A percentile compares a stretch with the other conserved stretches of the same genome.
Conservation (phyloP, 1,140 invertebrate species). For the Polyergus mexicanus region DNA sequence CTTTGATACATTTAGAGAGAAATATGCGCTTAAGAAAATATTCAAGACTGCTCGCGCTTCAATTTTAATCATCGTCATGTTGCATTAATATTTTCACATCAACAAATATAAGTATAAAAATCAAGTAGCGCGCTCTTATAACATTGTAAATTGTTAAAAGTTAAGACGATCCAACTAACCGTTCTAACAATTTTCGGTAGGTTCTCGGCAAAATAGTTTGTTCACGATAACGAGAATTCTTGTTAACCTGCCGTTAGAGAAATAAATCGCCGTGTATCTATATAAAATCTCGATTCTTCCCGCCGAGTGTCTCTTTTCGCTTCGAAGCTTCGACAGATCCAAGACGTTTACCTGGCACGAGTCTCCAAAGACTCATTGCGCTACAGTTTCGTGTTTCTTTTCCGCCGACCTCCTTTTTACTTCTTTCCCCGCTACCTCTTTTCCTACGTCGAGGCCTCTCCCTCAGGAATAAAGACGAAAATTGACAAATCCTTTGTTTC, state of each 20-base stretch:
- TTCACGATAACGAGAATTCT: conserved; percentile 60
- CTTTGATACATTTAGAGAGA: too few relatives aligned
- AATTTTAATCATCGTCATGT: too few relatives aligned
- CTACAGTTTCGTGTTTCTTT: conserved; percentile 51
- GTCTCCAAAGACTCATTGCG: conserved; percentile 66
- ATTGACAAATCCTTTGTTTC: conserved; percentile 70
- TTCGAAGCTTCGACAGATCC: conserved; percentile 60
- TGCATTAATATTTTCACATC: too few relatives aligned
- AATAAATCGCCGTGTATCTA: conserved; percentile 51
- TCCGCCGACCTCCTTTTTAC: conserved; percentile 18
- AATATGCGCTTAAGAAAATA: too few relatives aligned
- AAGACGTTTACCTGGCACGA: conserved; percentile 68
- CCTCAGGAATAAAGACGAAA: conserved; percentile 69
- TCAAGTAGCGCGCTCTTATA: background rate
- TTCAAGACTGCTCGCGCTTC: too few relatives aligned
- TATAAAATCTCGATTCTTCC: conserved; percentile 66
- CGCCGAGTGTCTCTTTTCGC: conserved; percentile 59
- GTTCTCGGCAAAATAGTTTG: conserved; percentile 38
- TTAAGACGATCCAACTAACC: conserved; percentile 4
- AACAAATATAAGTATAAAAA: too few relatives aligned
- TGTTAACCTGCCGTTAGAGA: conserved; percentile 59
- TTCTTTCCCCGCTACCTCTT: background rate
- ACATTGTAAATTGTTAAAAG: background rate
- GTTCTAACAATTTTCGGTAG: conserved; percentile 10
- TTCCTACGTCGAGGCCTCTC: conserved; percentile 31